Conservation (phyloP, 2,113 vertebrate species). For the Uria lomvia region DNA sequence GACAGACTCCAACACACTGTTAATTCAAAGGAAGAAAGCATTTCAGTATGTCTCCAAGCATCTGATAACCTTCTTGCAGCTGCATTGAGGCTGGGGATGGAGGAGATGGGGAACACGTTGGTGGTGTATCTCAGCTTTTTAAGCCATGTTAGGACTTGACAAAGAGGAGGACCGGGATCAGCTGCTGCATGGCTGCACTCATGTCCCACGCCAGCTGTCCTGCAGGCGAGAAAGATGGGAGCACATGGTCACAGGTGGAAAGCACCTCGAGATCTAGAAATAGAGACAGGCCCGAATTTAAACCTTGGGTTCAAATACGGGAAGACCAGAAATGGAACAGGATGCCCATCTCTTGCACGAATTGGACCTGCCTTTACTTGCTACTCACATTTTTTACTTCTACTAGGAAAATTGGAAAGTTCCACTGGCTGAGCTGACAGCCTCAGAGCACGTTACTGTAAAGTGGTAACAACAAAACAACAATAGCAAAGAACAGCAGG, state of each 20-base stretch:
- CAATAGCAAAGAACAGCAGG: neutral
- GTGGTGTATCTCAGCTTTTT: neutral
- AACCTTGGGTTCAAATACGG: fast-evolving
- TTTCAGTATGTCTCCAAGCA: neutral
- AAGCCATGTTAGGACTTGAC: neutral
- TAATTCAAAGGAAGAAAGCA: neutral
- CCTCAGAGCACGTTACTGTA: neutral
- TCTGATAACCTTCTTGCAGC: neutral
- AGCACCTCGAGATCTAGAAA: fast-evolving
- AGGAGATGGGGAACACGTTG: neutral
- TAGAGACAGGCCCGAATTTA: neutral
- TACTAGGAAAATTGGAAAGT: neutral
- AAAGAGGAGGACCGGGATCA: neutral
- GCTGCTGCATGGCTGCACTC: neutral
- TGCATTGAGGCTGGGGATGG: fast-evolving
- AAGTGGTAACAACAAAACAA: neutral
- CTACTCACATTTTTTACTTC: neutral
- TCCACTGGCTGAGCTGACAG: neutral
- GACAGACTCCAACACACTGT: neutral
- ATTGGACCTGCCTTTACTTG: neutral
- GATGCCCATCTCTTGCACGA: neutral
- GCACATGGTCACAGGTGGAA: neutral
- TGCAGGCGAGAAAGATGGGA: neutral
- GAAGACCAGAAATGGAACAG: neutral
- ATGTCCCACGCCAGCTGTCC: neutral